Conservation (phyloP, 2,888 invertebrate genomes). For the Ormyrus pomaceus region DNA sequence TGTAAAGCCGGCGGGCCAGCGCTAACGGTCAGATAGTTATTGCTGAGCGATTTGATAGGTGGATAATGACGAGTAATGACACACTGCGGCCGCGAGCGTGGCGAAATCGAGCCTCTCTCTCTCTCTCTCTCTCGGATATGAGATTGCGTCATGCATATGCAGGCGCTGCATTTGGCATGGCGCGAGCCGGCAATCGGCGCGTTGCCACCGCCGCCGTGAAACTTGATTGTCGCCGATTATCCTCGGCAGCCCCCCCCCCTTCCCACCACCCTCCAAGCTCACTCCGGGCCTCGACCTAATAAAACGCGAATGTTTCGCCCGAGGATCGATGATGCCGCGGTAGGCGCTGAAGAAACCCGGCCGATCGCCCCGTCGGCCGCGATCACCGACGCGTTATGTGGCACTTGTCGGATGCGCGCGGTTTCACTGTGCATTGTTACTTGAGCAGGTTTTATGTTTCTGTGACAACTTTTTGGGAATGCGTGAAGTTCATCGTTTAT, state of each 20-base stretch:
- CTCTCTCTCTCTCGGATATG: constrained; percentile 60
- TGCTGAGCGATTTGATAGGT: constrained; percentile 73
- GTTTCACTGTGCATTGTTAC: too few relatives aligned
- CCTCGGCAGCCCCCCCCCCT: constrained; percentile 55
- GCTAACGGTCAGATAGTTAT: constrained; percentile 70
- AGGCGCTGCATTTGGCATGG: constrained; percentile 68
- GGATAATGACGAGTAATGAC: constrained; percentile 75
- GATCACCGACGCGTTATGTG: background rate
- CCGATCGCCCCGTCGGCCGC: background rate
- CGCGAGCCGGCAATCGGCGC: constrained; percentile 59
- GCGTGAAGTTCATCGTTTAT: too few relatives aligned
- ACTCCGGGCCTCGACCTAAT: constrained; percentile 64
- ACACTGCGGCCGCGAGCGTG: constrained; percentile 65
- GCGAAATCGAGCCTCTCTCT: constrained; percentile 24
- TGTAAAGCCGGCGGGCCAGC: constrained; percentile 61
- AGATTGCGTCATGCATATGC: constrained; percentile 75
- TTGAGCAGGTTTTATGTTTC: too few relatives aligned
- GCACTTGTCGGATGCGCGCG: too few relatives aligned
- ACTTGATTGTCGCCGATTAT: constrained; percentile 75
- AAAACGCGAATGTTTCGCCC: constrained; percentile 61
- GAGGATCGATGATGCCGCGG: constrained; percentile 30
- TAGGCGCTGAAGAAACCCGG: background rate
- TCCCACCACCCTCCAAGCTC: too few relatives aligned
- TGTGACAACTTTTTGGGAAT: too few relatives aligned
- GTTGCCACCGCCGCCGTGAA: constrained; percentile 68